Evolutionary conservation across 1,140 invertebrate genomes (phyloP), one percentile per base, ranked within the genome.

Genomic region (Drosophila seguyi): DNA sequence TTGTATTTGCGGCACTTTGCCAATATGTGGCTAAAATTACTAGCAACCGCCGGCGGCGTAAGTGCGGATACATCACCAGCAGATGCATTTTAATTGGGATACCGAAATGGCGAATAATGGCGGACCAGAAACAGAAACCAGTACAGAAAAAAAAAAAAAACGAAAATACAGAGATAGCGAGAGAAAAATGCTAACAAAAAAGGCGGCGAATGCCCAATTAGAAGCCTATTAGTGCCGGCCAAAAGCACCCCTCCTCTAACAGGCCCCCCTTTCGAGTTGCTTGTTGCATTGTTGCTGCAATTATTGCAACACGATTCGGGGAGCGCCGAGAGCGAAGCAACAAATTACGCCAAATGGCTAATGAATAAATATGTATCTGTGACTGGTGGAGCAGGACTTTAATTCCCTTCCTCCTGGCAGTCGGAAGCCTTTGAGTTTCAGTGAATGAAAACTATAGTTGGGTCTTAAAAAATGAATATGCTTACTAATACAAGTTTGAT

Each of bases 1-100:
- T 55, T 20, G 22, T 73, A 38, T 41, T 38, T 75, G 60, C 47
- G 72, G 53, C 39, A 61, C 44, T 82, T 47, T 74, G 75, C 50
- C 72, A 65, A 76, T 80, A 84, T 85, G 59, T 81, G 76, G 66
- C 47, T 80, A 66, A 79, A 86, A 85, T 85, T 86, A 78, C 83
- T 82, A 78, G 78, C 71, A 47, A 56, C 50, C 45, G 72, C 81
- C 68, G 47, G 56, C 53, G 82, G 81, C 75, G 27, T 27, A 22
- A 63, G 65, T 67, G n/a, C 47, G 50, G 47, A 68, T 69, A 69
- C 66, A 69, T 69, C 66, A 69, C 62, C 62, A 67, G 31, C 81
- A 80, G 79, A 87, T 84, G 84, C 59, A 79, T 72, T 88, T 88
- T 88, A 87, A 87, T 87, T 87, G 80, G 71, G 77, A 87, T 74